phyloP scores from a whole-genome alignment of 2,888 invertebrate genomes.

The Cinara cedri region DNA sequence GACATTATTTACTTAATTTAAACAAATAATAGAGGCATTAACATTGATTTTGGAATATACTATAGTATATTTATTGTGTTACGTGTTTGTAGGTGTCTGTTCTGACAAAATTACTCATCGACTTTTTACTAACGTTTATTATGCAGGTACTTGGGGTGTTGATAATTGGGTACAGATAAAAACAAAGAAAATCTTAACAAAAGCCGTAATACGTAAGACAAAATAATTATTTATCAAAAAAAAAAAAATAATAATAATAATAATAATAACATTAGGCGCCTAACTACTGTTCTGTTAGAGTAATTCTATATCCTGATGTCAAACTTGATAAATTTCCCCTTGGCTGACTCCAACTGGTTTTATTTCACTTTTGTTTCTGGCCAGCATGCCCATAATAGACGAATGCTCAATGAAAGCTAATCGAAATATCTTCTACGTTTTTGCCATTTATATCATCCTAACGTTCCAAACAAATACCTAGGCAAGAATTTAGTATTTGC shows the following conservation, averaged over 20 bases:
- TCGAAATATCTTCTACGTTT: constrained; percentile 13
- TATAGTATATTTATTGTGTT: too few species aligned
- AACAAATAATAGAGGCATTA: too few species aligned
- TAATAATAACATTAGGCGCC: neutral
- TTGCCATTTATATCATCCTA: neutral
- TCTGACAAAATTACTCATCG: too few species aligned
- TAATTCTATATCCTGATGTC: constrained; percentile 13
- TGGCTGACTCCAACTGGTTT: constrained; percentile 22
- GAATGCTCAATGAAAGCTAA: constrained; percentile 38
- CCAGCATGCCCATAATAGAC: constrained; percentile 24
- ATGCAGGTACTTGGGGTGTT: too few species aligned
- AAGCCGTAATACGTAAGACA: neutral
- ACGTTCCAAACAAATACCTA: constrained; percentile 8
- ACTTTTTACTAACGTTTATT: too few species aligned
- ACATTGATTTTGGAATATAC: too few species aligned
- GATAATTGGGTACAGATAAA: too few species aligned
- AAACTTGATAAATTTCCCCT: constrained; percentile 17
- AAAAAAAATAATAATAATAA: neutral
- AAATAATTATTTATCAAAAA: neutral
- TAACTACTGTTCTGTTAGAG: neutral
- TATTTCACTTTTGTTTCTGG: constrained; percentile 32
- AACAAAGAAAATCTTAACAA: neutral
- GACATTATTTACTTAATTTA: too few species aligned
- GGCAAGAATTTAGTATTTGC: constrained; percentile 4
- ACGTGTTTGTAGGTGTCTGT: too few species aligned